phyloP scores from a whole-genome alignment of 2,888 invertebrate species.

The Vanessa cardui region DNA sequence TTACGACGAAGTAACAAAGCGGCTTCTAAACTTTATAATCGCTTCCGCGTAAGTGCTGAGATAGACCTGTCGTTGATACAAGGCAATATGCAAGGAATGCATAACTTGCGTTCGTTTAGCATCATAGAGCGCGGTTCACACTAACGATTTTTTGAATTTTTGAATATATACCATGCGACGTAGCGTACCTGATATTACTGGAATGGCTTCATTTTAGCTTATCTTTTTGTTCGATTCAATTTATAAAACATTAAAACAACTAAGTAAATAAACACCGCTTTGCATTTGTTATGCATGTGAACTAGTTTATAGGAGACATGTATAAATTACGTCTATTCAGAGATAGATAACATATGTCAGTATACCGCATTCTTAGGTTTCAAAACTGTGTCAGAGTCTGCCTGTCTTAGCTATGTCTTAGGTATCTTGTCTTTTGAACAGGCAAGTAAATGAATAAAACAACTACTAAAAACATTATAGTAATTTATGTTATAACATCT shows the following conservation, averaged over 20 bases:
- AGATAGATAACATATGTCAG: constrained; percentile 28
- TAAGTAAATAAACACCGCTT: constrained; percentile 75
- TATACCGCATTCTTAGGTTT: too few species aligned
- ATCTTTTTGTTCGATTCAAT: constrained; percentile 65
- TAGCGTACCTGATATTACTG: constrained; percentile 67
- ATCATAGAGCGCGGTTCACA: constrained; percentile 72
- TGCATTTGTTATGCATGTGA: constrained; percentile 81
- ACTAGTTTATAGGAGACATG: constrained; percentile 74
- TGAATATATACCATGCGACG: constrained; percentile 58
- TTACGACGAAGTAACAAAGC: constrained; percentile 59
- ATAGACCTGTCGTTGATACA: constrained; percentile 59
- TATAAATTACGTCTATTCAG: constrained; percentile 47
- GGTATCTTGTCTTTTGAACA: constrained; percentile 1
- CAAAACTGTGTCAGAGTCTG: constrained; percentile 18
- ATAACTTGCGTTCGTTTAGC: constrained; percentile 68
- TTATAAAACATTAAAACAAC: constrained; percentile 47
- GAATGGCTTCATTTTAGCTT: constrained; percentile 80
- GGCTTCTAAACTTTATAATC: constrained; percentile 70
- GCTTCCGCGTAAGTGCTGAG: constrained; percentile 77
- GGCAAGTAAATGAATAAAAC: constrained; percentile 6
- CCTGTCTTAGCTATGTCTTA: constrained; percentile 27
- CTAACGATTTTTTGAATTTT: constrained; percentile 63
- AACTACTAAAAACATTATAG: not conserved
- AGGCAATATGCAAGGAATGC: constrained; percentile 54
- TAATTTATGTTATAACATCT: too few species aligned